These are phyloP conservation scores for Vombatus ursinus DNA, from an alignment of 2,113 vertebrate genomes.

Conservation along the genomic window DNA sequence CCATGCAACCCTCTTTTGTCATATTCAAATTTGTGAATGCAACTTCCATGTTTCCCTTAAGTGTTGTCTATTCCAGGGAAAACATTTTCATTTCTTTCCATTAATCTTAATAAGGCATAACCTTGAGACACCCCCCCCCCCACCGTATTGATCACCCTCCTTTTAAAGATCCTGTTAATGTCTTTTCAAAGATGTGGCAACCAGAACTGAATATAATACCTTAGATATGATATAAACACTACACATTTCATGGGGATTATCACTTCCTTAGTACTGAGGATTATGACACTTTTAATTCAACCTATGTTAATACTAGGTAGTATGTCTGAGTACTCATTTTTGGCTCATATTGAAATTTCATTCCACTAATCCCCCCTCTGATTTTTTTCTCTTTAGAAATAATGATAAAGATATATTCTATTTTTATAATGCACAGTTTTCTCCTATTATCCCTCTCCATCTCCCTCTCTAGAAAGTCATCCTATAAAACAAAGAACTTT, in stretches of 20 bases:
- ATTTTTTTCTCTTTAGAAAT: too few relatives aligned
- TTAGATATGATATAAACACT: background rate
- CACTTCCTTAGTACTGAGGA: background rate
- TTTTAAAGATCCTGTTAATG: too few relatives aligned
- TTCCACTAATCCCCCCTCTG: background rate
- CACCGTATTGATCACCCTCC: too few relatives aligned
- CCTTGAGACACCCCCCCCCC: too few relatives aligned
- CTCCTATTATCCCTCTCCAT: background rate
- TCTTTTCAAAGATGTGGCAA: background rate
- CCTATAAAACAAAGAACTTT: background rate
- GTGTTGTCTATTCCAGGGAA: too few relatives aligned
- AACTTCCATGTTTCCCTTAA: too few relatives aligned
- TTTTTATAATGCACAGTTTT: background rate
- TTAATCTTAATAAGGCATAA: too few relatives aligned
- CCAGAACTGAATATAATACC: background rate
- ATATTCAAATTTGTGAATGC: too few relatives aligned
- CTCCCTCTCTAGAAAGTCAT: background rate
- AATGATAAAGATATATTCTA: too few relatives aligned
- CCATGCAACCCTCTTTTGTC: too few relatives aligned
- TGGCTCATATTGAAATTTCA: background rate
- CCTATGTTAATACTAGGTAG: background rate
- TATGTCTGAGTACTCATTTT: background rate
- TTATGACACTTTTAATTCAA: background rate
- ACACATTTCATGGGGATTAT: background rate
- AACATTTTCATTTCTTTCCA: too few relatives aligned